Conservation (phyloP, 2,113 vertebrate genomes). For the Cnemophilus loriae region DNA sequence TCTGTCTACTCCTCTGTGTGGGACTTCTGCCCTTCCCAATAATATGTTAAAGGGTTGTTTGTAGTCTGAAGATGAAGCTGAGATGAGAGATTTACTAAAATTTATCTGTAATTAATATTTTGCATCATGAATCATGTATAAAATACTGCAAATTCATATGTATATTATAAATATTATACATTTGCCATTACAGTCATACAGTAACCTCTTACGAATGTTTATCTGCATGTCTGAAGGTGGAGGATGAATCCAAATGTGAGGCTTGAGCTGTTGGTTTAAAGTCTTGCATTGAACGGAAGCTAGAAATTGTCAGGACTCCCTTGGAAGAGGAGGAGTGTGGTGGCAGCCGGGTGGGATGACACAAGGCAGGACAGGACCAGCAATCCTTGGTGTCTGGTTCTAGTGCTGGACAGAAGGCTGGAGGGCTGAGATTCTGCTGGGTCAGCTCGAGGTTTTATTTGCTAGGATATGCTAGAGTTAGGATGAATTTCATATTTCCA, state of each 20-base stretch:
- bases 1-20: rapidly evolving
- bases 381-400: background rate
- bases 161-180: slow-evolving; percentile 3
- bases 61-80: slow-evolving; percentile 5
- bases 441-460: background rate
- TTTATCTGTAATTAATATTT: slow-evolving; percentile 57
- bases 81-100: background rate
- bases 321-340: background rate
- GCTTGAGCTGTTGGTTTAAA: background rate
- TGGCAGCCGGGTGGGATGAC: rapidly evolving
- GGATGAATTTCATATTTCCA: background rate
- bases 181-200: background rate
- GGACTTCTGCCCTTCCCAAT: background rate
- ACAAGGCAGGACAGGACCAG: background rate
- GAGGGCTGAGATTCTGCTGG: rapidly evolving
- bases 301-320: background rate
- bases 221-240: background rate
- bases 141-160: slow-evolving; percentile 25
- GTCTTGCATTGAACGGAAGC: background rate
- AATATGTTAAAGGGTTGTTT: background rate
- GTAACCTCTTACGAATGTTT: background rate
- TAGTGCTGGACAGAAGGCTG: background rate
- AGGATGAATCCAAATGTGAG: background rate
- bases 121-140: slow-evolving; percentile 51
- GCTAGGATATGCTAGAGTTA: background rate